A percentile compares a stretch with the other conserved stretches of the same genome.
Conservation (phyloP, 2,113 vertebrate genomes). For the Actinemys pallida region DNA sequence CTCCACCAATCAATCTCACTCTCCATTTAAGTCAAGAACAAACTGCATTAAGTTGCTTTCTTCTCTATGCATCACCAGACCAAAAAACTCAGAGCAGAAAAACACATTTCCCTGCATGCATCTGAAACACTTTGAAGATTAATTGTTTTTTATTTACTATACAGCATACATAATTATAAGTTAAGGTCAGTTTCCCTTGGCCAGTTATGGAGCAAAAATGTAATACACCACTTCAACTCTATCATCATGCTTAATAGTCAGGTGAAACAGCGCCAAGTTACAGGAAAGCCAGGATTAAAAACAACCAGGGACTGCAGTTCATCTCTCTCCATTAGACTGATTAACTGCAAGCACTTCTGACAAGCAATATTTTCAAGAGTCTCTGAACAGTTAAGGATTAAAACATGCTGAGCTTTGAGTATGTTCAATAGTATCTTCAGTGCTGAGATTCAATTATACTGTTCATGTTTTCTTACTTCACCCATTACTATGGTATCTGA, state of each 20-base stretch:
- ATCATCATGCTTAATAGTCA: not conserved
- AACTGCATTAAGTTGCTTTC: not conserved
- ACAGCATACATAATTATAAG: not conserved
- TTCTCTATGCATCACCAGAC: not conserved
- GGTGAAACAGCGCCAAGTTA: not conserved
- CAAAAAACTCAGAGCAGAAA: not conserved
- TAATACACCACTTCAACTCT: not conserved
- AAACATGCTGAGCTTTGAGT: not conserved
- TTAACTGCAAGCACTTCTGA: not conserved
- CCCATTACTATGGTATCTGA: not conserved
- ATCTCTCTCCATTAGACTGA: not conserved
- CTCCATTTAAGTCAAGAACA: not conserved
- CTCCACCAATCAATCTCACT: not conserved
- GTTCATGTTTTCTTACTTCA: not conserved
- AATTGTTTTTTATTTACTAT: not conserved
- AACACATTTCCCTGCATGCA: rapidly evolving
- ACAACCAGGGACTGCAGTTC: not conserved
- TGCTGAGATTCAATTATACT: not conserved
- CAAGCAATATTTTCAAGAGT: not conserved
- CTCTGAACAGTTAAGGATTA: not conserved
- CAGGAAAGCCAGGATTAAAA: not conserved
- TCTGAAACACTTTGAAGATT: not conserved
- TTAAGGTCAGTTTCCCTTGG: not conserved
- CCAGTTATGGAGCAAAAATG: not conserved
- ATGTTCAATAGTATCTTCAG: not conserved